These are phyloP conservation scores for Chrysopilus asiliformis DNA, from an alignment of 2,888 invertebrate species.

Conservation along the genomic window DNA sequence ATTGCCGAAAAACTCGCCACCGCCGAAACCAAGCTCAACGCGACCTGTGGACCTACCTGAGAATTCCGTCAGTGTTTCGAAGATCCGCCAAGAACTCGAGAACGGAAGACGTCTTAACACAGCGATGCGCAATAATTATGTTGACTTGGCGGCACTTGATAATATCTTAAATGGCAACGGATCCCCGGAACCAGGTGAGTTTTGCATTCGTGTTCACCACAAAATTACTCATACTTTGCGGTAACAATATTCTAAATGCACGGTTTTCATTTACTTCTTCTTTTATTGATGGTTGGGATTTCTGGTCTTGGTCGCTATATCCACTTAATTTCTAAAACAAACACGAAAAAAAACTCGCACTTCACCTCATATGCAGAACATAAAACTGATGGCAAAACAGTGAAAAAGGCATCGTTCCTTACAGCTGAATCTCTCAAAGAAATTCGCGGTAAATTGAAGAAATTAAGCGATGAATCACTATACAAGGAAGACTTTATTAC, in stretches of 20 bases:
- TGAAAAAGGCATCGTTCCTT: slow-evolving; percentile 33
- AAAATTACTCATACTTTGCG: too few species aligned
- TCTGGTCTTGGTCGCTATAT: too few species aligned
- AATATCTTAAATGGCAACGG: slow-evolving; percentile 34
- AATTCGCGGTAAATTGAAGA: slow-evolving; percentile 43
- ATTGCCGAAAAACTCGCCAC: slow-evolving; percentile 41
- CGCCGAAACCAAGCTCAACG: slow-evolving; percentile 12
- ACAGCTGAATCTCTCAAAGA: slow-evolving; percentile 47
- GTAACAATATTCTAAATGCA: too few species aligned
- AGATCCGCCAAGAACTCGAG: slow-evolving; percentile 42
- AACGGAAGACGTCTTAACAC: slow-evolving; percentile 40
- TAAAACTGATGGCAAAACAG: slow-evolving; percentile 6
- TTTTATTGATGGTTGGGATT: too few species aligned
- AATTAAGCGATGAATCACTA: slow-evolving; percentile 39
- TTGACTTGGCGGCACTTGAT: slow-evolving; percentile 41
- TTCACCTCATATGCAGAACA: too few species aligned
- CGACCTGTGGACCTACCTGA: slow-evolving; percentile 35
- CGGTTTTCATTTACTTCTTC: too few species aligned
- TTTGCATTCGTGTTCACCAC: too few species aligned
- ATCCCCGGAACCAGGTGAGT: slow-evolving; percentile 12
- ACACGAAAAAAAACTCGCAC: too few species aligned
- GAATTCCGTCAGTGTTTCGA: slow-evolving; percentile 40
- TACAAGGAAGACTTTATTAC: slow-evolving; percentile 32
- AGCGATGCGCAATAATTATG: slow-evolving; percentile 40
- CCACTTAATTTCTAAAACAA: too few species aligned